Percentiles rank a stretch among this genome's conserved stretches.
Conservation (phyloP, 2,113 vertebrate species). For the Astur gentilis region DNA sequence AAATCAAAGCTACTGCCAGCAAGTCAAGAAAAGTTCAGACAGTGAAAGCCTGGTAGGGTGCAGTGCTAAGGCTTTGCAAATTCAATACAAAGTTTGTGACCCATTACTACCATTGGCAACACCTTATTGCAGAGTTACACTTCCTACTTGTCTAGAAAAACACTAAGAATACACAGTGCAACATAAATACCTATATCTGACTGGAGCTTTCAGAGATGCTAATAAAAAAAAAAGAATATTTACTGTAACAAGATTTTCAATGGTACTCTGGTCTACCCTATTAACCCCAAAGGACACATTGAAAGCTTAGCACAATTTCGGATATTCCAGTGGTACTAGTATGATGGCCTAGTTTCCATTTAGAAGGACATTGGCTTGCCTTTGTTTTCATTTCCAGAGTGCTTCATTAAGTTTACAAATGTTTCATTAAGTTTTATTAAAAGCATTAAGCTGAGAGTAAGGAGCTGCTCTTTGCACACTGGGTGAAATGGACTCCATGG, state of each 20-base stretch:
- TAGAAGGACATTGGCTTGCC: neutral
- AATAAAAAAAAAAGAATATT: neutral
- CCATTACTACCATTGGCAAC: neutral
- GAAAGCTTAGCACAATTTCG: neutral
- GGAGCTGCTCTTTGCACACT: conserved; percentile 41
- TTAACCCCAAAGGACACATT: neutral
- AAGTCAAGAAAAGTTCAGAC: neutral
- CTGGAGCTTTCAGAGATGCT: neutral
- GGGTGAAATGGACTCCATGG: neutral
- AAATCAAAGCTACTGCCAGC: neutral
- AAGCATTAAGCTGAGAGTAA: conserved; percentile 57
- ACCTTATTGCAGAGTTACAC: neutral
- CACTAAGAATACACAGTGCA: neutral
- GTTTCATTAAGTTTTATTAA: conserved; percentile 71
- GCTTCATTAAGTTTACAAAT: conserved; percentile 61
- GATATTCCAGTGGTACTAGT: neutral
- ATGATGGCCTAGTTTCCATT: neutral
- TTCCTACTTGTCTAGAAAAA: neutral
- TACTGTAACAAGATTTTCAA: neutral
- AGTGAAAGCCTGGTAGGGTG: neutral
- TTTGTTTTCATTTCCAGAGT: conserved; percentile 60
- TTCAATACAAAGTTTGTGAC: neutral
- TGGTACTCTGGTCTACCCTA: neutral
- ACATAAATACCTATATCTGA: neutral
- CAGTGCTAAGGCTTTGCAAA: neutral